phyloP scores from a whole-genome alignment of 92 coral and sea anemone species.

The Scolanthus callimorphus region DNA sequence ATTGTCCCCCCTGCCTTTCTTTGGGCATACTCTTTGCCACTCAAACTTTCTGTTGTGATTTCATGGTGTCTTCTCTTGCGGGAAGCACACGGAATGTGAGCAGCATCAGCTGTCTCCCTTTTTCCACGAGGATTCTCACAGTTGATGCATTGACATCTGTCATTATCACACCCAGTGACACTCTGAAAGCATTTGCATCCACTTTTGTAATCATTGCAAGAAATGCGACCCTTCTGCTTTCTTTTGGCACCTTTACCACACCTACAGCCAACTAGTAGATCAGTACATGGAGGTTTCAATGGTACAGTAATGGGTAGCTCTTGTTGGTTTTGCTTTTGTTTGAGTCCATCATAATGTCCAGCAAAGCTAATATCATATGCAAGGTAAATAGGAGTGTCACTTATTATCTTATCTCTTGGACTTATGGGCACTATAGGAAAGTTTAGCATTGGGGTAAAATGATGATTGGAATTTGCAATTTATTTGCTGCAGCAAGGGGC shows the following conservation, averaged over 20 bases:
- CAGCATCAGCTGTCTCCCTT: constrained; percentile 9
- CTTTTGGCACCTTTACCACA: constrained; percentile 62
- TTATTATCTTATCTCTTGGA: constrained; percentile 33
- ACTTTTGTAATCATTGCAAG: constrained; percentile 44
- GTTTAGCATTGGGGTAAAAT: constrained; percentile 42
- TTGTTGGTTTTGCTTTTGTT: constrained; percentile 25
- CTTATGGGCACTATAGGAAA: constrained; percentile 45
- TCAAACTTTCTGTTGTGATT: constrained; percentile 23
- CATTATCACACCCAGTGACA: constrained; percentile 31
- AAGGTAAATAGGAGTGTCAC: constrained; percentile 37
- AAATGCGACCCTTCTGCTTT: constrained; percentile 18
- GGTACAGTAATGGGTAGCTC: constrained; percentile 15
- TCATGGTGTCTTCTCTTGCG: constrained; percentile 48
- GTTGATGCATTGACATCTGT: constrained; percentile 39
- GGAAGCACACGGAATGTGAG: constrained; percentile 19
- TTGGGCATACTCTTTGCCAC: constrained; percentile 34
- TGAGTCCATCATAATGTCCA: constrained; percentile 52
- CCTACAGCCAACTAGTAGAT: constrained; percentile 20
- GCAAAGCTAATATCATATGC: constrained; percentile 50
- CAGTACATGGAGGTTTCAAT: constrained; percentile 13
- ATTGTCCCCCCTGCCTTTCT: constrained; percentile 45
- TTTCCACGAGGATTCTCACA: constrained; percentile 46
- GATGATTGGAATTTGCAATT: constrained; percentile 40
- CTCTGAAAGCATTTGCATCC: constrained; percentile 39
- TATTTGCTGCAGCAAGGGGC: constrained; percentile 63